Base-by-base conservation (phyloP, 2,797 vertebrate species). In the Siniperca obscura region DNA sequence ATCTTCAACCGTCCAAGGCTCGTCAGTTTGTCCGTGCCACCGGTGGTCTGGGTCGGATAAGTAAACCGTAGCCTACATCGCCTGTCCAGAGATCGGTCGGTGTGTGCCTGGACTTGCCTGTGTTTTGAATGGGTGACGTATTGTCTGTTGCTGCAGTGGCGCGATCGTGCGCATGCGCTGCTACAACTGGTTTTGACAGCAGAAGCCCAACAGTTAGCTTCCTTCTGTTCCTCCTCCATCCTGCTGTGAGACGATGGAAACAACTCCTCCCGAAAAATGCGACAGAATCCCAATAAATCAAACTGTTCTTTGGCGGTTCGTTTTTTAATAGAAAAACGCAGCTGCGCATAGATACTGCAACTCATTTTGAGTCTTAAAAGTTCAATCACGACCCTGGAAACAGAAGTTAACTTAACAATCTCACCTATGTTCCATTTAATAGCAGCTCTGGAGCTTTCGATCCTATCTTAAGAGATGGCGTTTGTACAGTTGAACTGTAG, bases 101-200 rank as follows among this genome's bases (percentile, higher is more conserved):
- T 84, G 87, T 94, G 52, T 94, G 95, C 86, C 94, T 57, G 61
- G 95, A 61, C 94, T 92, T 93, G 94, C 48, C 88, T 93, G 36
- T 77, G 44, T 82, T 86, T 88, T 90, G 75, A 91, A 89, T 88
- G 84, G 61, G 64, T 89, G 87, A 93, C 91, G 92, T 93, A 70
- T 38, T 5, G 21, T 55, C 1, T 56, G 38, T 50, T 81, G 69
- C 76, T 88, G 92, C 91, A 92, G 86, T 84, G 78, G 25, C 38
- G 48, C 68, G 13, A 8, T 44, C 5, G 7, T 89, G 92, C 94
- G 93, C 95, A 93, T 91, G 94, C 93, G 82, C 89, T 0, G 11
- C 17, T 22, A 8, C 19, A 57, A 40, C 59, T 36, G 53, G 1
- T 12, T 38, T 80, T 82, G 80, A 71, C 75, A 75, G 76, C 76